Evolutionary conservation across 2,113 vertebrate species (phyloP).

Genomic region (Polypterus bichir): DNA sequence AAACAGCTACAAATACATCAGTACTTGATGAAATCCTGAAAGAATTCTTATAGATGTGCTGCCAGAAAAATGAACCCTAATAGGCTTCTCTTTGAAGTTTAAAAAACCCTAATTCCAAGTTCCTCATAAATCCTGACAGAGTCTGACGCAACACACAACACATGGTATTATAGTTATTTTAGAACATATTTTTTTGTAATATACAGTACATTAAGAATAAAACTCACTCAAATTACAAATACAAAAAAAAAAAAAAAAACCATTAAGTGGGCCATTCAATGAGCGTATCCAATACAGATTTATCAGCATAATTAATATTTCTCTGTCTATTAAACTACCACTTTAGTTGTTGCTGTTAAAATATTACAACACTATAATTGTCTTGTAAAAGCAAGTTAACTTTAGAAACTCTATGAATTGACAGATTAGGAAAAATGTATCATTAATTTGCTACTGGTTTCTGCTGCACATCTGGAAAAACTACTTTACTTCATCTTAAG

Average conservation of each 20-base stretch:
- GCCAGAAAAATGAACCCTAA: slow-evolving; percentile 42
- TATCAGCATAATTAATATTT: background rate
- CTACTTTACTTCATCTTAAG: slow-evolving; percentile 21
- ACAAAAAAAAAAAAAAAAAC: background rate
- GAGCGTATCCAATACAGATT: background rate
- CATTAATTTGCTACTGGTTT: background rate
- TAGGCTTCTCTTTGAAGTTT: slow-evolving; percentile 46
- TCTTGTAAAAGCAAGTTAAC: too few relatives aligned
- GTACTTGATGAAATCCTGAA: slow-evolving; percentile 55
- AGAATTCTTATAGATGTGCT: slow-evolving; percentile 30
- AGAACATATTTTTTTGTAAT: slow-evolving; percentile 19
- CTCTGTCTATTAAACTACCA: background rate
- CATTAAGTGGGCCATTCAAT: background rate
- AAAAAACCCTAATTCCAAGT: slow-evolving; percentile 17
- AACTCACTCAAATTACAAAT: background rate
- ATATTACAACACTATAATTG: too few relatives aligned
- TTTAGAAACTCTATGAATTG: too few relatives aligned
- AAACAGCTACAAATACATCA: slow-evolving; percentile 31
- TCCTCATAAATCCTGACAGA: slow-evolving; percentile 40
- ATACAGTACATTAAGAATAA: too few relatives aligned
- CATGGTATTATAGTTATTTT: slow-evolving; percentile 37
- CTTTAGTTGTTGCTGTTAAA: background rate
- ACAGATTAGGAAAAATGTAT: too few relatives aligned
- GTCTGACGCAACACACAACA: slow-evolving; percentile 44
- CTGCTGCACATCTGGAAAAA: slow-evolving; percentile 36